Base-by-base conservation (phyloP, 2,888 invertebrate species). In the Brenthis daphne region DNA sequence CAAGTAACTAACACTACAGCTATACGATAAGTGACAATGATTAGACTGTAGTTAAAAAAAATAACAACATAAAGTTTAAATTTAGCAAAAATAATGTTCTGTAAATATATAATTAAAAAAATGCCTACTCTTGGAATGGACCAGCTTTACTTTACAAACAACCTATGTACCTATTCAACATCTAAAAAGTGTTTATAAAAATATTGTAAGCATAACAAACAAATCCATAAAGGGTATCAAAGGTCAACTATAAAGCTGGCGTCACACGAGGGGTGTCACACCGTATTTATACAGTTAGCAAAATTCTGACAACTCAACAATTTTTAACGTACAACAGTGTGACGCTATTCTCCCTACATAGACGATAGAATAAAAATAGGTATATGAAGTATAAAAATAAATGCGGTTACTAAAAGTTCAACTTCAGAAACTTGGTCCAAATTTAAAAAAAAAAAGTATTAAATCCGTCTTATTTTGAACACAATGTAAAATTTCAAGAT, bases 361-460 rank as follows among this genome's bases (percentile, higher is more conserved):
- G 74, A 74, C 72, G 76, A 73, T 73, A 73, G 77, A 75, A 70
- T 78, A 76, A 66, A 64, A 75, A 77, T 20, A 20, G 20, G 76
- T 77, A 74, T 75, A 77, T 67, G 71, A 77, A 73, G 75, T 80
- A 80, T 75, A 82, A 82, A 84, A 82, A 80, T 78, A 81, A 82
- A 80, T 75, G 65, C 76, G 76, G 74, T 73, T 65, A 70, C 72
- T 77, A 77, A 81, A 78, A 81, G 77, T 80, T 81, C 73, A 74
- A 74, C 76, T 76, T 82, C 77, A 76, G 77, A 82, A 83, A 82
- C 77, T 86, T 87, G 88, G 87, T 88, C 88, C 86, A 81, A 85
- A 83, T 80, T 73, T 77, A 82, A 83, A 57, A 70, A 74, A 70
- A 69, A 67, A 73, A 75, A 74, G 51, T 64, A 72, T 68, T 73